Percentiles rank a stretch among this genome's conserved stretches.
Conservation (phyloP, 2,797 vertebrate genomes). For the Limosa lapponica region DNA sequence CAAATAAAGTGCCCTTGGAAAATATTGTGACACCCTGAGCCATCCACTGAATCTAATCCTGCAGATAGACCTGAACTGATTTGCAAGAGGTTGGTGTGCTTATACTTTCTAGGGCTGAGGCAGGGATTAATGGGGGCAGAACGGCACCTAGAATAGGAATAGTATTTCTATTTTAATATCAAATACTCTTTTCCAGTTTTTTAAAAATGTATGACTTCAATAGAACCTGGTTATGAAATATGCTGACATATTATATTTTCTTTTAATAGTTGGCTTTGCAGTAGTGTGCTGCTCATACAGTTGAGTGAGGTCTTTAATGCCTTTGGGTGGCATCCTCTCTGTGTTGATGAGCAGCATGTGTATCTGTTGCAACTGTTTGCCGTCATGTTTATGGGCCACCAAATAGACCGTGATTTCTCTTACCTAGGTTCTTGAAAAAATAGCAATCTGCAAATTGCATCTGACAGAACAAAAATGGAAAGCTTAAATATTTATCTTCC, state of each 20-base stretch:
- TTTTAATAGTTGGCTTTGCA: background rate
- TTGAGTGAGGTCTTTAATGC: background rate
- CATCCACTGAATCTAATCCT: constrained; percentile 12
- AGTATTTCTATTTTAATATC: background rate
- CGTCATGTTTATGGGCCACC: background rate
- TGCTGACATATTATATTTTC: background rate
- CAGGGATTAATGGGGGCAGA: background rate
- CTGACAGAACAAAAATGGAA: background rate
- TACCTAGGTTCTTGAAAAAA: background rate
- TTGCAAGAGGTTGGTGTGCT: background rate
- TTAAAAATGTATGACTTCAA: background rate
- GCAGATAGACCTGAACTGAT: background rate
- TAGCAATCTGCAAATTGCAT: background rate
- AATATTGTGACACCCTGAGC: background rate
- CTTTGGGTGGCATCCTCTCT: background rate
- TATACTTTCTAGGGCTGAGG: background rate
- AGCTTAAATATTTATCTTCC: background rate
- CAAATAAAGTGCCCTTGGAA: constrained; percentile 49
- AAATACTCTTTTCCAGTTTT: background rate
- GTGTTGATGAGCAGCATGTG: background rate
- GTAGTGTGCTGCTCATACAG: rapidly evolving
- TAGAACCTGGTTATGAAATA: background rate
- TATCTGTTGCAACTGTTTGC: background rate
- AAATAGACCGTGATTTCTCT: background rate
- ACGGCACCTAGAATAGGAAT: background rate